Conservation (phyloP, 2,797 vertebrate genomes). For the Aplochiton taeniatus region DNA sequence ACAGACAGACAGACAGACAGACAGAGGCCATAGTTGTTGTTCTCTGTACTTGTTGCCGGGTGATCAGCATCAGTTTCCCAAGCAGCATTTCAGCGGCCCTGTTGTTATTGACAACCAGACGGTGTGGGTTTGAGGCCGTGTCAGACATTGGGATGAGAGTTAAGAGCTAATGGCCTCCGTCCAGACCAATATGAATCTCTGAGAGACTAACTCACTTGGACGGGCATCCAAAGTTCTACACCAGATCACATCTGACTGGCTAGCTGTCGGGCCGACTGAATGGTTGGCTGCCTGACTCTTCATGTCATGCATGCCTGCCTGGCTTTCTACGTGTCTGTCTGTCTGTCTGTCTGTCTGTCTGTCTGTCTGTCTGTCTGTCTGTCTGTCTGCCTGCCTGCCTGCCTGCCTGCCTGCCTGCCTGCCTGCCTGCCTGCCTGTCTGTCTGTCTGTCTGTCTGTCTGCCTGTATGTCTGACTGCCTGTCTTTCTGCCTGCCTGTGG, state of each 20-base stretch:
- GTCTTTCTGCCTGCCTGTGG: constrained; percentile 23
- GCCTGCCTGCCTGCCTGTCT: not conserved
- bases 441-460: not conserved
- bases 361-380: not conserved
- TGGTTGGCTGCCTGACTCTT: constrained; percentile 22
- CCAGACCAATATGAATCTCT: constrained; percentile 48
- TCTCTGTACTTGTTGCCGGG: not conserved
- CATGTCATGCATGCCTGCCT: constrained; percentile 11
- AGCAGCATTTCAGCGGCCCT: constrained; percentile 20
- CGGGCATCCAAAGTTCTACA: not conserved
- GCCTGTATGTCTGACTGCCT: constrained; percentile 43
- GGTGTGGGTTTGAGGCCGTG: not conserved
- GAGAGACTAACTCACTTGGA: not conserved
- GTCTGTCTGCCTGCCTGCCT: constrained; percentile 28
- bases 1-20: constrained; percentile 43
- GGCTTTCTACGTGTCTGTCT: not conserved
- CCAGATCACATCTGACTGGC: not conserved
- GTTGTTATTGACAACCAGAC: constrained; percentile 51
- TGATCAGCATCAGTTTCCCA: constrained; percentile 19
- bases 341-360: constrained; percentile 16
- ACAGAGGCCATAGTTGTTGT: constrained; percentile 8
- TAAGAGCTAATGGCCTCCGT: constrained; percentile 45
- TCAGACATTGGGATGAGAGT: not conserved
- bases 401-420: not conserved
- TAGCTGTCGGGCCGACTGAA: constrained; percentile 29